Evolutionary conservation across 30 jellyfish, hydroid and myxozoan species (phyloP).

Genomic region (Chrysaora quinquecirrha): DNA sequence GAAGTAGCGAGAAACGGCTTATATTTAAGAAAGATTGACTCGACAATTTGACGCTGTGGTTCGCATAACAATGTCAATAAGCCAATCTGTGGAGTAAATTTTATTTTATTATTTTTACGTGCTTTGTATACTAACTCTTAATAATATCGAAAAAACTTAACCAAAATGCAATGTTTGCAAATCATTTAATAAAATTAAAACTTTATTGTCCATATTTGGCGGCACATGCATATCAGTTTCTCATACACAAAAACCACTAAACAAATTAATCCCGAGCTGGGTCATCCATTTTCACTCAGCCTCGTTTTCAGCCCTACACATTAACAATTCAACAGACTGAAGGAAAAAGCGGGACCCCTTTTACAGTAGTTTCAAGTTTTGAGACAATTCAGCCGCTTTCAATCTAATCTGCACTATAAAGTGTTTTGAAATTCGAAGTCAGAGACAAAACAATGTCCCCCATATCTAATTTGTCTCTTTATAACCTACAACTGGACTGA

Average conservation of each 20-base stretch:
- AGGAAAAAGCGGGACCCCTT: too few relatives aligned
- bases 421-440: too few relatives aligned
- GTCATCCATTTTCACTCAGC: constrained; percentile 37
- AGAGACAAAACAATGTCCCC: too few relatives aligned
- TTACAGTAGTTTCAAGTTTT: too few relatives aligned
- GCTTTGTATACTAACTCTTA: not conserved
- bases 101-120: too few relatives aligned
- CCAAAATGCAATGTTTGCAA: constrained; percentile 53
- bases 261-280: constrained; percentile 60
- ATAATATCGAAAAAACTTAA: not conserved
- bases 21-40: not conserved
- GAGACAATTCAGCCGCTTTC: too few relatives aligned
- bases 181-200: constrained; percentile 52
- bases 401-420: too few relatives aligned
- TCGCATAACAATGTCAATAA: not conserved
- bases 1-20: not conserved
- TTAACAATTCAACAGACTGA: not conserved
- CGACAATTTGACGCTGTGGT: constrained; percentile 7
- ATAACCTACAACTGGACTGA: too few relatives aligned
- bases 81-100: not conserved
- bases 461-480: too few relatives aligned
- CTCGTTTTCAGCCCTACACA: not conserved
- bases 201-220: constrained; percentile 57
- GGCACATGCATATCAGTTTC: constrained; percentile 56
- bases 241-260: constrained; percentile 66